phyloP scores from a whole-genome alignment of 92 coral and sea anemone genomes.

The Montipora capitata region DNA sequence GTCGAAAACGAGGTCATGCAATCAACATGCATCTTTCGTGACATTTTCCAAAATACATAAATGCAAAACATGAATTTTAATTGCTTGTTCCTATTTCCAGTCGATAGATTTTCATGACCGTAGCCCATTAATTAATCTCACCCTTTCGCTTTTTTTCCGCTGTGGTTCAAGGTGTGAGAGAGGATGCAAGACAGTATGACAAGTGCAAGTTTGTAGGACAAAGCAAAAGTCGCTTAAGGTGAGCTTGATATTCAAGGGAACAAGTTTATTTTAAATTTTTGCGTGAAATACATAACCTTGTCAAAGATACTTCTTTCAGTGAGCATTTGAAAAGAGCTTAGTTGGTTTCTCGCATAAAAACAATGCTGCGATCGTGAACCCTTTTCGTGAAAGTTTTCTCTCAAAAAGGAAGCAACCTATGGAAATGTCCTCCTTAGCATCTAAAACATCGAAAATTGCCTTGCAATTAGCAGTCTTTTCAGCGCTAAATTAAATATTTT shows the following conservation, averaged over 20 bases:
- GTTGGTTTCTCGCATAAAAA: background rate
- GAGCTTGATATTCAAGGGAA: background rate
- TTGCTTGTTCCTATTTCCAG: too few species aligned
- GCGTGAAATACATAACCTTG: background rate
- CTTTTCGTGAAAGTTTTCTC: background rate
- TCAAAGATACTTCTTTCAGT: background rate
- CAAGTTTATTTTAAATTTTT: background rate
- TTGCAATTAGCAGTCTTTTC: background rate
- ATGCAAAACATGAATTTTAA: too few species aligned
- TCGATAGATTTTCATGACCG: background rate
- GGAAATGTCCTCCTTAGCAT: background rate
- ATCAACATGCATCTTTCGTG: too few species aligned
- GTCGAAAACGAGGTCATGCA: too few species aligned
- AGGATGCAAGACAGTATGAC: too few species aligned
- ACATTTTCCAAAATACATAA: background rate
- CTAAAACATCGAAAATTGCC: background rate
- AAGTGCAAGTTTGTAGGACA: background rate
- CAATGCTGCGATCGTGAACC: background rate
- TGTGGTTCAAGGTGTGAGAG: too few species aligned
- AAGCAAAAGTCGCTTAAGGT: conserved; percentile 5
- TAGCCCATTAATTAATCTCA: background rate
- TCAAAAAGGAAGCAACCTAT: background rate
- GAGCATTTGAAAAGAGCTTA: background rate
- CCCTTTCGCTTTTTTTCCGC: background rate
- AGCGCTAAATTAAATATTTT: background rate